Evolutionary conservation across 1,140 invertebrate species (phyloP), one percentile per base, ranked within the genome.

Genomic region (Homalodisca vitripennis): DNA sequence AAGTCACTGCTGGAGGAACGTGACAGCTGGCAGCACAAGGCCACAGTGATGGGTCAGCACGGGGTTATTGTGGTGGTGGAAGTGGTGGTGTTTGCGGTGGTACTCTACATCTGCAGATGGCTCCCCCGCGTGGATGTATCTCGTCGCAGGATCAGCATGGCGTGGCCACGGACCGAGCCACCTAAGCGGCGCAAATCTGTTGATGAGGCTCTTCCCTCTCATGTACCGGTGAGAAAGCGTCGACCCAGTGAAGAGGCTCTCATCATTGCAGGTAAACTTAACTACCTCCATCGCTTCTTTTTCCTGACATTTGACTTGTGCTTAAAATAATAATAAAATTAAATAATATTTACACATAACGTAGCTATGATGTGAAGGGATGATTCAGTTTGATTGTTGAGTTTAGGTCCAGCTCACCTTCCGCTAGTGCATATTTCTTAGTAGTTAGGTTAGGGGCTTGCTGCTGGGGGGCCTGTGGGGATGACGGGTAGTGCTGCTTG

Each of bases 171-270:
- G 30, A 53, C 20, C 48, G 47, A 31, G 10, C 48, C 24, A 63
- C 31, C 63, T 27, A 32, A 66, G 53, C 47, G 53, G 26, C 68
- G 51, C 47, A 65, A 67, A 31, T 67, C 29, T 47, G 57, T 32
- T 26, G 62, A 62, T 31, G 53, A 60, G 26, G 48, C 24, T 6
- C 26, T 26, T 10, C 63, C 68, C 34, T 65, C 55, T 46, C 60
- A 67, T 55, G 55, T 26, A 12, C 48, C 67, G 63, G 70, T 68
- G 6, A 79, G 87, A 73, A 85, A 86, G 63, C 80, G 90, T 27
- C 78, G 91, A 62, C 90, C 90, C 0, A 92, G 90, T 74, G 91
- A 92, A 75, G 90, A 92, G 73, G 89, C 89, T 0, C 84, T 91
- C 71, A 85, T 84, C 30, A 91, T 92, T 70, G 82, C 80, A 17